Evolutionary conservation across 2,113 vertebrate species (phyloP), one percentile per base, ranked within the genome.

Genomic region (Petroica traversi): DNA sequence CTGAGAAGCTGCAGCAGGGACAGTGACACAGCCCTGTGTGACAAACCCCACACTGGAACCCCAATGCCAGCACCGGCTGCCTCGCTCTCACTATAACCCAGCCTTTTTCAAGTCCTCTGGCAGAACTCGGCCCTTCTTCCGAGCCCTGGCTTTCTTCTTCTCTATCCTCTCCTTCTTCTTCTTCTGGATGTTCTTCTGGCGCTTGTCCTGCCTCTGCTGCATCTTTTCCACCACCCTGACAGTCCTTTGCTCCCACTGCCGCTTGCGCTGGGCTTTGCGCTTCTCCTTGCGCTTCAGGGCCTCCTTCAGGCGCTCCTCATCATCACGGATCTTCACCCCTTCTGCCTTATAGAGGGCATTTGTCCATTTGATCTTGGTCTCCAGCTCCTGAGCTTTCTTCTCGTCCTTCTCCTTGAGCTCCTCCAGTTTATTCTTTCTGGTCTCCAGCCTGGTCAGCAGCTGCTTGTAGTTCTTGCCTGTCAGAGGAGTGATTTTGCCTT

Each of bases 381-480:
- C 99, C 54, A 99, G 78, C 76, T 98, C 98, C 8, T 40, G 83
- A 28, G 99, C 99, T 91, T 98, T 98, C 54, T 85, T 95, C 63
- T 97, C 97, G 1, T 99, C 98, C 66, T 94, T 99, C 58, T 97
- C 98, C 73, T 97, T 98, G 71, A 99, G 98, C 61, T 98, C 93
- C 64, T 99, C 98, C 93, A 99, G 92, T 80, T 98, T 98, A 10
- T 63, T 97, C 58, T 98, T 99, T 88, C 99, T 98, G 1, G 94
- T 97, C 85, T 98, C 98, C 82, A 99, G 95, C 8, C 99, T 98
- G 71, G 90, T 98, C 73, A 99, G 98, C 91, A 99, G 98, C 97
- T 99, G 99, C 93, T 99, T 99, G 97, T 99, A 99, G 97, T 99
- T 99, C 82, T 88, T 99, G 28, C 99, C 99, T 0, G 98, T 99